Base-by-base conservation (phyloP, 2,113 vertebrate genomes). In the Gasterosteus nipponicus region DNA sequence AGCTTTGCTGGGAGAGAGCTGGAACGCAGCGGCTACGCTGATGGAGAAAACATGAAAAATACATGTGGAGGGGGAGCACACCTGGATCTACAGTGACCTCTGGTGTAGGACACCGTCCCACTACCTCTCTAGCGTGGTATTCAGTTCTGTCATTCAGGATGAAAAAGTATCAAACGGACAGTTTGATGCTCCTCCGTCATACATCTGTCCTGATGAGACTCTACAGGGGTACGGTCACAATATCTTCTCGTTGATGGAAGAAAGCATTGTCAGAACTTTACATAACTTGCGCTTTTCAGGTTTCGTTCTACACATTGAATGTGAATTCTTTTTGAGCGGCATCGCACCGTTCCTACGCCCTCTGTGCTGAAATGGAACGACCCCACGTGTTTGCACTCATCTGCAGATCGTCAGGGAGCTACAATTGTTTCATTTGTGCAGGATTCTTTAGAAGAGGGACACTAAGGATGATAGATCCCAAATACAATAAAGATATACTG, bases 1-100 rank as follows among this genome's bases (percentile, higher is more conserved):
- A 79, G 73, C 73, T 44, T 78, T 15, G 78, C 76, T 60, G 31
- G 26, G 62, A 61, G 60, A 56, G 78, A 63, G 47, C 61, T 61
- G 35, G 38, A 82, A 47, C 10, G n/a, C 31, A 61, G 51, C 66
- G 64, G 29, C 31, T 39, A n/a, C 46, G 63, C 54, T 18, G 12
- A 58, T 16, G 53, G 35, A 53, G 19, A 33, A 54, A 47, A 29
- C 42, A 33, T 38, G 19, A 33, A 38, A 46, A 39, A 11, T 16
- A 26, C 11, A 31, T 9, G 15, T 22, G n/a, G 66, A 41, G 18
- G 14, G 57, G n/a, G 5, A 19, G 19, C 58, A 47, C 63, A 73
- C 39, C 39, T 59, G 39, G 61, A 67, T 38, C 56, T 29, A 54
- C 49, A 71, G 60, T 80, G 69, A 62, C 73, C 60, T 66, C 33